Conservation (phyloP, 2,113 vertebrate genomes). For the Pogonocichla stellata region DNA sequence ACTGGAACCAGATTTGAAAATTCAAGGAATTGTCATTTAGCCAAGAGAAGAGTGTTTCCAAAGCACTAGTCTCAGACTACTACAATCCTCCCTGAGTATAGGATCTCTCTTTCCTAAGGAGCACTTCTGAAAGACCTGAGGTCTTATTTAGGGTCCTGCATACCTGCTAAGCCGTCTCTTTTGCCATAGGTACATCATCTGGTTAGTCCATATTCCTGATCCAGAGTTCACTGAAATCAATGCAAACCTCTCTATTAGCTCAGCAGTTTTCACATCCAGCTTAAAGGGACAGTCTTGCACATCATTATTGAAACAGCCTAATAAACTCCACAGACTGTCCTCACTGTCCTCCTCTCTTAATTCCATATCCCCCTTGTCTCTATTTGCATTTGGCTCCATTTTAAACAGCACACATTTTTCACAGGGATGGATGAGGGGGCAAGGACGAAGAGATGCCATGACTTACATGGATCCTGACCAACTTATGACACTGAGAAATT, state of each 20-base stretch:
- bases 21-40: background rate
- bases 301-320: background rate
- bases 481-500: slow-evolving; percentile 23
- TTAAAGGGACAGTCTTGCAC: background rate
- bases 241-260: background rate
- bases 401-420: background rate
- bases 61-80: background rate
- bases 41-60: background rate
- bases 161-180: background rate
- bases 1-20: background rate
- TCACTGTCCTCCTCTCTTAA: background rate
- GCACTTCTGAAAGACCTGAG: background rate
- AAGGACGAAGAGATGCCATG: background rate
- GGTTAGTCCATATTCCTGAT: background rate
- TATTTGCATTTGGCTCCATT: background rate
- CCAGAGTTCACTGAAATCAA: background rate
- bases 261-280: background rate
- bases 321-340: background rate
- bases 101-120: background rate
- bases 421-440: background rate
- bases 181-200: background rate
- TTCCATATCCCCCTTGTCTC: background rate
- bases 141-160: background rate
- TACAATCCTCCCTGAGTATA: fast-evolving
- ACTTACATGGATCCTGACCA: background rate